Conservation (phyloP, 2,888 invertebrate species). For the Tenthredo distinguenda region DNA sequence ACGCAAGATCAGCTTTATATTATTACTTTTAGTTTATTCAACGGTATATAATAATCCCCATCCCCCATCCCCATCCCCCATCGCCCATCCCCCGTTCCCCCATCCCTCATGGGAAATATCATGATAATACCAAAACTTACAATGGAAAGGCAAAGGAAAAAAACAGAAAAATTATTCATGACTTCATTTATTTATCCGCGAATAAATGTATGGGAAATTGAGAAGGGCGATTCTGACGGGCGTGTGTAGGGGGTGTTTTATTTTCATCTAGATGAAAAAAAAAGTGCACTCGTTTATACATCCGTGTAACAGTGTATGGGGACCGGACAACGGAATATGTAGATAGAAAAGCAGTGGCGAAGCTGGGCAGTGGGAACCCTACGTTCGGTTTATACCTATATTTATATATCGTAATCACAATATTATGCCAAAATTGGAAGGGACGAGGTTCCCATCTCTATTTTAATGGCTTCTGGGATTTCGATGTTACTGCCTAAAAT, state of each 20-base stretch:
- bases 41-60: background rate
- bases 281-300: background rate
- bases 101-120: conserved; percentile 21
- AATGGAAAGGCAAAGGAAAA: background rate
- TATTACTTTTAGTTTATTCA: background rate
- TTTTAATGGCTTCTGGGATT: conserved; percentile 76
- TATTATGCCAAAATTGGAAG: conserved; percentile 76
- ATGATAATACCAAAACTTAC: conserved; percentile 8
- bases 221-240: conserved; percentile 67
- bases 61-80: background rate
- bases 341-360: background rate
- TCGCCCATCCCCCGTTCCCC: background rate
- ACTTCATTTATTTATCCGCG: conserved; percentile 38
- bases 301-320: background rate
- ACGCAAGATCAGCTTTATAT: background rate
- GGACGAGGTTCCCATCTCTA: conserved; percentile 74
- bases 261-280: background rate
- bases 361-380: background rate
- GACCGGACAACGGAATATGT: background rate
- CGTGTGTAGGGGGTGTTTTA: background rate
- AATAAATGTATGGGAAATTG: conserved; percentile 53
- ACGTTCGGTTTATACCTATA: background rate
- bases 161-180: conserved; percentile 47
- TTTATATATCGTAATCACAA: conserved; percentile 74
- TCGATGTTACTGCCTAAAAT: conserved; percentile 60